Evolutionary conservation across 2,113 vertebrate genomes (phyloP).

Genomic region (Mobula hypostoma): DNA sequence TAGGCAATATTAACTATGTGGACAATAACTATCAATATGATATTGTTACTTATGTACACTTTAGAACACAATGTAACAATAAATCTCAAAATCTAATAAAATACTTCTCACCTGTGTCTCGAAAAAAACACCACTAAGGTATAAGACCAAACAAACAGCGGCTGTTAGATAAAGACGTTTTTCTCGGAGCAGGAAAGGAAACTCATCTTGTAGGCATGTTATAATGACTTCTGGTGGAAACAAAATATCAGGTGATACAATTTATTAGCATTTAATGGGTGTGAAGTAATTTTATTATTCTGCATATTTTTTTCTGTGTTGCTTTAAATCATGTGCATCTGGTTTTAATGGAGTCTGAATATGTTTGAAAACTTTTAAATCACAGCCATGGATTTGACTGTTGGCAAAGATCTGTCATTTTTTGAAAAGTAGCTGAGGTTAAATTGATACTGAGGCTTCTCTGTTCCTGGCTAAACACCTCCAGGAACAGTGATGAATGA

Average conservation of each 20-base stretch:
- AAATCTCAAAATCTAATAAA: background rate
- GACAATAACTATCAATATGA: background rate
- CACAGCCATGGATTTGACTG: too few relatives aligned
- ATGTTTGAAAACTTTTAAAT: too few relatives aligned
- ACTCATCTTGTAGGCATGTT: background rate
- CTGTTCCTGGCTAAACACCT: too few relatives aligned
- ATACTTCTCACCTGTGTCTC: background rate
- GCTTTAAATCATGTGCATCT: too few relatives aligned
- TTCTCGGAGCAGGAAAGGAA: background rate
- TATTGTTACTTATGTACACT: background rate
- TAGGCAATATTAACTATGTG: background rate
- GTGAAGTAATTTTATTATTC: too few relatives aligned
- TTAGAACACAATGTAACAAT: background rate
- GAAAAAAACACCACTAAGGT: background rate
- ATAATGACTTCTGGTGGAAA: background rate
- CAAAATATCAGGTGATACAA: background rate
- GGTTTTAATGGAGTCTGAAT: too few relatives aligned
- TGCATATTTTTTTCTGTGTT: too few relatives aligned
- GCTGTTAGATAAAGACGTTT: background rate
- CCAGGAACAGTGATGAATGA: too few relatives aligned
- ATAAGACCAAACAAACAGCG: background rate
- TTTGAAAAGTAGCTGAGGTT: too few relatives aligned
- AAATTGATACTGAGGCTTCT: too few relatives aligned
- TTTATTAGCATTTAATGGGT: background rate
- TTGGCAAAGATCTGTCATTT: too few relatives aligned